Evolutionary conservation across 2,113 vertebrate species (phyloP).

Genomic region (Ophthalmolycus amberensis): DNA sequence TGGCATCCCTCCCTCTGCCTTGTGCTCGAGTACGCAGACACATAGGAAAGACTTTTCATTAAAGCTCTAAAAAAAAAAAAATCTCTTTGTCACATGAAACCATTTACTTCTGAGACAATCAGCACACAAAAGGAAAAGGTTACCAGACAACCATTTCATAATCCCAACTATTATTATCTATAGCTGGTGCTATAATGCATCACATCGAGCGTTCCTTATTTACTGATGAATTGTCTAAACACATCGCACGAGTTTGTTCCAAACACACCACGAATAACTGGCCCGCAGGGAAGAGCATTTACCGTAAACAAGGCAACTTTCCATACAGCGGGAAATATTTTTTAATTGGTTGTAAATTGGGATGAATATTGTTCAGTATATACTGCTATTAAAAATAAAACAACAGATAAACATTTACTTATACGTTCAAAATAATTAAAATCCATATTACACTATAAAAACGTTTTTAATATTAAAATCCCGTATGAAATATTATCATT

Average conservation of each 20-base stretch:
- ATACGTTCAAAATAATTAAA: background rate
- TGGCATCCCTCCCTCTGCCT: constrained; percentile 26
- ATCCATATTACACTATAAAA: background rate
- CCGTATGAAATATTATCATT: background rate
- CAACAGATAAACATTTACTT: background rate
- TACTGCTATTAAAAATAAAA: background rate
- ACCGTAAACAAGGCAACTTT: background rate
- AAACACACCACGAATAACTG: background rate
- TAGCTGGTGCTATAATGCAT: background rate
- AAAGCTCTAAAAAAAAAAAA: constrained; percentile 30
- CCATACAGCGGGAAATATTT: background rate
- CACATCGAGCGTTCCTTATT: background rate
- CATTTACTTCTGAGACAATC: background rate
- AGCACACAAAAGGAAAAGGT: background rate
- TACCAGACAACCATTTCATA: background rate
- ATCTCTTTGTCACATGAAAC: constrained; percentile 34
- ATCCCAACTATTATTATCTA: background rate
- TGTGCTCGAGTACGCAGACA: background rate
- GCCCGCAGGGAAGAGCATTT: background rate
- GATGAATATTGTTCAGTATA: background rate
- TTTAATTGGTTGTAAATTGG: background rate
- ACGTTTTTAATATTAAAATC: background rate
- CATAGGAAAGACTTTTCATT: constrained; percentile 43
- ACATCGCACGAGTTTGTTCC: background rate
- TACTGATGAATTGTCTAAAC: background rate